Evolutionary conservation across 2,888 invertebrate species (phyloP).

Genomic region (Rotaria macrura): DNA sequence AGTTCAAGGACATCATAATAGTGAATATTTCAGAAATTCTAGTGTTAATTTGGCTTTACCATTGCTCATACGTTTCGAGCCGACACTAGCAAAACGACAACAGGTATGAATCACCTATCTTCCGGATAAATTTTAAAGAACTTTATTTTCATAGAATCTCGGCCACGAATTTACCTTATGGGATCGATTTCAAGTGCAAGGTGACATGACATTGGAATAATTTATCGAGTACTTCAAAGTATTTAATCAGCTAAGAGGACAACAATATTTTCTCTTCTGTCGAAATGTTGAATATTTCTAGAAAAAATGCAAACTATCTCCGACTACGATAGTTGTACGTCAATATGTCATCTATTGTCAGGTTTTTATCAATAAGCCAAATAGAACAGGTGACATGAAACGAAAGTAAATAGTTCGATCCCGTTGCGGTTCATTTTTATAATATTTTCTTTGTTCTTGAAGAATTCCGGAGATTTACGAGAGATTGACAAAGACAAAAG

Average conservation of each 20-base stretch:
- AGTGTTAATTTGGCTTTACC: slow-evolving; percentile 90
- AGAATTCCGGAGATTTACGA: slow-evolving; percentile 57
- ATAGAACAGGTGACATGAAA: slow-evolving; percentile 72
- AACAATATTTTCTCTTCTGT: slow-evolving; percentile 36
- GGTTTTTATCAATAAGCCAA: slow-evolving; percentile 86
- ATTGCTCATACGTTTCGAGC: slow-evolving; percentile 91
- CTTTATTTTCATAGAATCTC: slow-evolving; percentile 60
- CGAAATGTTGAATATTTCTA: background rate
- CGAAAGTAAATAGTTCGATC: slow-evolving; percentile 52
- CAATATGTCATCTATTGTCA: slow-evolving; percentile 89
- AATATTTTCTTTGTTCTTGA: slow-evolving; percentile 36
- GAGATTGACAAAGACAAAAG: slow-evolving; percentile 79
- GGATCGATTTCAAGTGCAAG: slow-evolving; percentile 82
- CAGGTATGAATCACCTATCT: too few relatives aligned
- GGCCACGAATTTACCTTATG: slow-evolving; percentile 85
- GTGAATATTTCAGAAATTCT: slow-evolving; percentile 80
- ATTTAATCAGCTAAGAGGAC: background rate
- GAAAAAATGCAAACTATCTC: slow-evolving; percentile 63
- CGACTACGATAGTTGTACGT: slow-evolving; percentile 96
- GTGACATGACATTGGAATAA: slow-evolving; percentile 64
- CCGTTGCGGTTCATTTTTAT: too few relatives aligned
- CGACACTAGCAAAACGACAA: slow-evolving; percentile 68
- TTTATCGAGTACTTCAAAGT: slow-evolving; percentile 53
- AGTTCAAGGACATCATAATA: slow-evolving; percentile 57
- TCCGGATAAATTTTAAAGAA: too few relatives aligned